These are phyloP conservation scores for Yponomeuta malinellus DNA, from an alignment of 2,888 invertebrate species.

Conservation along the genomic window DNA sequence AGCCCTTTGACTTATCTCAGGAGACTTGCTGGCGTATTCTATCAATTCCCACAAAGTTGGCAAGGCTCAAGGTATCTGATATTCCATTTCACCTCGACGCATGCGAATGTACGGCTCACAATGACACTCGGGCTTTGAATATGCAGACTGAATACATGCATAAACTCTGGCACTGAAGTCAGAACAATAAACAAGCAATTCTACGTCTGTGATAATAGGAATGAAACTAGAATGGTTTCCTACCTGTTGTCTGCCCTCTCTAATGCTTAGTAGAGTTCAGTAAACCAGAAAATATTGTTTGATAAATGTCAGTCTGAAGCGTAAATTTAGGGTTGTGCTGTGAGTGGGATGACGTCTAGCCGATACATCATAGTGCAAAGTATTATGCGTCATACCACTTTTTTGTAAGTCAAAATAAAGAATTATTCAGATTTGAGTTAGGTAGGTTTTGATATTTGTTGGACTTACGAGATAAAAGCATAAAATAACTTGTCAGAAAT, in stretches of 20 bases:
- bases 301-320: background rate
- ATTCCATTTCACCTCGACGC: constrained; percentile 2
- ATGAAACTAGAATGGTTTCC: background rate
- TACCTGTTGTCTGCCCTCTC: background rate
- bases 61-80: background rate
- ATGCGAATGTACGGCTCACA: background rate
- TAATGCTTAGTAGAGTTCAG: background rate
- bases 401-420: too few species aligned
- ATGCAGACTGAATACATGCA: constrained; percentile 3
- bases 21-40: background rate
- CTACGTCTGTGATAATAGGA: background rate
- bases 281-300: background rate
- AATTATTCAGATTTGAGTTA: too few species aligned
- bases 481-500: too few species aligned
- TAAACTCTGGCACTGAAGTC: background rate
- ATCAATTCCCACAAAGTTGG: background rate
- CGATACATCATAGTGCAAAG: too few species aligned
- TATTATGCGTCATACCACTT: too few species aligned
- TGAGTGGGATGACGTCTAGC: background rate
- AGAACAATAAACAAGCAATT: background rate
- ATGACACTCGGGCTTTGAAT: background rate
- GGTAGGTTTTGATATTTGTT: too few species aligned
- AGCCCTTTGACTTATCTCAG: background rate
- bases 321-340: background rate
- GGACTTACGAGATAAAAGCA: too few species aligned